Evolutionary conservation across 2,888 invertebrate genomes (phyloP).

Genomic region (Patella depressa): DNA sequence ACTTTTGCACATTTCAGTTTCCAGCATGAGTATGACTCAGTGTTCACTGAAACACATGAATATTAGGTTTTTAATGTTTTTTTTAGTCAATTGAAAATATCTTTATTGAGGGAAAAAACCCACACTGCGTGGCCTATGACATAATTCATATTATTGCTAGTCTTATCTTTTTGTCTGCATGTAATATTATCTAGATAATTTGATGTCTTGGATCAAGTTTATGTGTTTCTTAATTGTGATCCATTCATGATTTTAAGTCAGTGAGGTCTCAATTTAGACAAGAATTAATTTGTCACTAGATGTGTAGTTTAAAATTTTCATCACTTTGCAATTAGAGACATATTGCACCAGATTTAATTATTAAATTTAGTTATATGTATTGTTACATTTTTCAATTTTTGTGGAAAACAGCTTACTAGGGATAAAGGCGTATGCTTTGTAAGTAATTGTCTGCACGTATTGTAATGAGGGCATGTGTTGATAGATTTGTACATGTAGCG

Average conservation of each 20-base stretch:
- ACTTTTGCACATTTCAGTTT: slow-evolving; percentile 11
- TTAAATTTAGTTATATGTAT: slow-evolving; percentile 23
- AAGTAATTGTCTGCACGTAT: slow-evolving; percentile 46
- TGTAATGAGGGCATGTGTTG: not conserved
- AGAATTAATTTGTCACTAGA: slow-evolving; percentile 20
- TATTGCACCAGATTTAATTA: slow-evolving; percentile 17
- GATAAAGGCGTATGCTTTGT: slow-evolving; percentile 61
- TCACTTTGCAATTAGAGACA: slow-evolving; percentile 11
- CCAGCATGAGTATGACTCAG: too few relatives aligned
- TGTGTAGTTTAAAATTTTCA: not conserved
- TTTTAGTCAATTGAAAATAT: too few relatives aligned
- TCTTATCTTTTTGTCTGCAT: slow-evolving; percentile 21
- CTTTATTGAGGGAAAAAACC: too few relatives aligned
- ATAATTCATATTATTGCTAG: slow-evolving; percentile 18
- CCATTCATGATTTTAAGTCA: slow-evolving; percentile 11
- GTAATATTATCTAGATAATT: slow-evolving; percentile 18
- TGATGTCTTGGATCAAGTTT: slow-evolving; percentile 18
- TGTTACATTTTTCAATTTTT: slow-evolving; percentile 31
- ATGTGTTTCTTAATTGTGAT: slow-evolving; percentile 21
- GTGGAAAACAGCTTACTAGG: slow-evolving; percentile 57
- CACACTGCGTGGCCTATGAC: not conserved
- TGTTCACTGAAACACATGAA: too few relatives aligned
- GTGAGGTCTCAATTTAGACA: slow-evolving; percentile 11
- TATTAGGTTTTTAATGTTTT: too few relatives aligned
- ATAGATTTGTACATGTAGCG: too few relatives aligned